Evolutionary conservation across 1,140 invertebrate genomes (phyloP).

Genomic region (Sycobia sp.): DNA sequence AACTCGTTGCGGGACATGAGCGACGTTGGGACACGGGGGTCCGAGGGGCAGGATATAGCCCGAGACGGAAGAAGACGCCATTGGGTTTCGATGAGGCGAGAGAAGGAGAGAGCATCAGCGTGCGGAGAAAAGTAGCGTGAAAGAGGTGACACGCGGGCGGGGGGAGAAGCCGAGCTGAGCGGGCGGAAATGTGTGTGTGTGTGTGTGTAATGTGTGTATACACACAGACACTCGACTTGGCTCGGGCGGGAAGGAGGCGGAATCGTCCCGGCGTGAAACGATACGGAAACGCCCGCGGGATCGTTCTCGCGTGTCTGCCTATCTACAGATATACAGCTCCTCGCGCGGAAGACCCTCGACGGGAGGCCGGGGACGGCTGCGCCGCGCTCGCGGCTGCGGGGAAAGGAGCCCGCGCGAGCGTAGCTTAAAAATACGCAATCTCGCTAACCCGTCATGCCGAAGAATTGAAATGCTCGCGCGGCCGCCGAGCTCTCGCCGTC

Average conservation of each 20-base stretch:
- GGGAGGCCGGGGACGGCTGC: too few relatives aligned
- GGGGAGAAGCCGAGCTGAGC: slow-evolving; percentile 32
- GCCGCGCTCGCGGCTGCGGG: not conserved
- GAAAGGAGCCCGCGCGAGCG: slow-evolving; percentile 36
- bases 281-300: slow-evolving; percentile 55
- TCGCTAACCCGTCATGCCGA: slow-evolving; percentile 60
- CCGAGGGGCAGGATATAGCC: too few relatives aligned
- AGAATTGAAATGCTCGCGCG: slow-evolving; percentile 60
- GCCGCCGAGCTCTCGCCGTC: slow-evolving; percentile 10
- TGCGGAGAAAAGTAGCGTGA: slow-evolving; percentile 20
- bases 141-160: slow-evolving; percentile 19
- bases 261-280: slow-evolving; percentile 59
- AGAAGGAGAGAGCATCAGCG: not conserved
- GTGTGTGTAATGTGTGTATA: too few relatives aligned
- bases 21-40: not conserved
- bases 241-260: slow-evolving; percentile 18
- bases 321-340: too few relatives aligned
- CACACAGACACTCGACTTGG: not conserved
- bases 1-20: too few relatives aligned
- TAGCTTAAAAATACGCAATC: slow-evolving; percentile 64
- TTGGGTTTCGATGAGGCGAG: not conserved
- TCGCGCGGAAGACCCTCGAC: too few relatives aligned
- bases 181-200: not conserved
- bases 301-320: not conserved
- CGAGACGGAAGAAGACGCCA: not conserved